Percentiles rank a stretch among this genome's conserved stretches.
Conservation (phyloP, 1,140 invertebrate genomes). For the Pararge aegeria region DNA sequence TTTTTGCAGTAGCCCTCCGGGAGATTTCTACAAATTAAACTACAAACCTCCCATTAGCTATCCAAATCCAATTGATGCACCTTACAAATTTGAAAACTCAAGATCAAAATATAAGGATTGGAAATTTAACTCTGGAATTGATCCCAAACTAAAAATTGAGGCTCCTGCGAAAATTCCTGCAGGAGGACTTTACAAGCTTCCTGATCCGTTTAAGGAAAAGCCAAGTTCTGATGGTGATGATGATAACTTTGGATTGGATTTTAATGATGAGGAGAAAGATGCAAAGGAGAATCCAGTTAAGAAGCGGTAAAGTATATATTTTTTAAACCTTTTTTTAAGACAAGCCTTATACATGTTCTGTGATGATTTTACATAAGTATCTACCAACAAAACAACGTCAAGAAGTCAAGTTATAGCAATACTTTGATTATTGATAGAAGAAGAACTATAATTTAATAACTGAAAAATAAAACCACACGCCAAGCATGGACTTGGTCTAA, state of each 20-base stretch:
- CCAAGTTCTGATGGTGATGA: constrained; percentile 36
- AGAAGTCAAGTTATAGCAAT: no score
- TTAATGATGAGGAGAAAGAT: constrained; percentile 42
- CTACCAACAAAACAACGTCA: no score
- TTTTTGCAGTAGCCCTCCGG: constrained; percentile 38
- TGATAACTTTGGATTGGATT: constrained; percentile 46
- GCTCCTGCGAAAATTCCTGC: constrained; percentile 51
- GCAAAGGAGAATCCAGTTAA: constrained; percentile 45
- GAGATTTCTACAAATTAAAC: constrained; percentile 39
- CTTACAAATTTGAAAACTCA: constrained; percentile 49
- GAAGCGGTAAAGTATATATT: constrained; percentile 42
- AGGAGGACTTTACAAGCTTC: constrained; percentile 53
- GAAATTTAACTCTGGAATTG: constrained; percentile 33
- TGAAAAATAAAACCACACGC: no score
- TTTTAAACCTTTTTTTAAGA: no score
- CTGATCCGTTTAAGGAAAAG: constrained; percentile 51
- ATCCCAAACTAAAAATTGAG: constrained; percentile 53
- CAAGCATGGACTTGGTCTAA: no score
- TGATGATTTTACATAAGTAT: no score
- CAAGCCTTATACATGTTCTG: no score
- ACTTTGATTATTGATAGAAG: no score
- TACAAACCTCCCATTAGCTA: constrained; percentile 37
- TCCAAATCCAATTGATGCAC: constrained; percentile 33
- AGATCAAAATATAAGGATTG: constrained; percentile 33
- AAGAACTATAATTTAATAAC: no score